Percentiles rank a stretch among this genome's conserved stretches.
These are phyloP conservation scores for Antedon mediterranea DNA, from an alignment of 53 echinoderm and acorn worm species.

Conservation along the genomic window DNA sequence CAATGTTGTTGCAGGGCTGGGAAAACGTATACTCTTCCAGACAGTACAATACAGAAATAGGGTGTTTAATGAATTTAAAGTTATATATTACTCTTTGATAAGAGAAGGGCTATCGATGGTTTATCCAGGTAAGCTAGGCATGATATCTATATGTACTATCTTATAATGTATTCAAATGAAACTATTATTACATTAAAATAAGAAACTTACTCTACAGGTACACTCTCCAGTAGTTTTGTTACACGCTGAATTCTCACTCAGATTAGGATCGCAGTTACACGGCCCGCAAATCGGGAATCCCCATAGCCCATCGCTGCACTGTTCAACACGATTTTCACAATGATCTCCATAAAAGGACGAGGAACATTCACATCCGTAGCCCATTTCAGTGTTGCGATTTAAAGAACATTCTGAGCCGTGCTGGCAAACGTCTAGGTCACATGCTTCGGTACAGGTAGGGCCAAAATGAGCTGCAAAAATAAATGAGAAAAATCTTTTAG, in stretches of 20 bases:
- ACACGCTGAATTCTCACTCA: conserved; percentile 66
- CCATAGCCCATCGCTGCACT: conserved; percentile 69
- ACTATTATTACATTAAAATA: too few species aligned
- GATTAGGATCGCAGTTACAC: conserved; percentile 79
- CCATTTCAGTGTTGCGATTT: conserved; percentile 7
- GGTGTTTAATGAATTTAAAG: too few species aligned
- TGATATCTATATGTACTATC: too few species aligned
- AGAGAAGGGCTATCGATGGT: too few species aligned
- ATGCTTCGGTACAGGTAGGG: conserved; percentile 53
- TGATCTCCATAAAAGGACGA: conserved; percentile 74
- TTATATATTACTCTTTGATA: too few species aligned
- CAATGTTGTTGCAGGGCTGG: too few species aligned
- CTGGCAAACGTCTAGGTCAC: conserved; percentile 62
- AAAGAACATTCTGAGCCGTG: conserved; percentile 48
- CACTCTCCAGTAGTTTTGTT: conserved; percentile 92
- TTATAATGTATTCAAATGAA: too few species aligned
- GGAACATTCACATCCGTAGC: conserved; percentile 71
- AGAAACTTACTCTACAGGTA: conserved; percentile 68
- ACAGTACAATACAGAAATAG: too few species aligned
- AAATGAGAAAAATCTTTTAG: too few species aligned
- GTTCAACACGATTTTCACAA: conserved; percentile 61
- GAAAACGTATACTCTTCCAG: too few species aligned
- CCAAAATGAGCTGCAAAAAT: conserved; percentile 62
- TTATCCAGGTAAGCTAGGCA: too few species aligned
- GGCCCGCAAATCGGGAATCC: conserved; percentile 84